Evolutionary conservation across 2,888 invertebrate genomes (phyloP), one percentile per base, ranked within the genome.

Genomic region (Calameuta pallipes): DNA sequence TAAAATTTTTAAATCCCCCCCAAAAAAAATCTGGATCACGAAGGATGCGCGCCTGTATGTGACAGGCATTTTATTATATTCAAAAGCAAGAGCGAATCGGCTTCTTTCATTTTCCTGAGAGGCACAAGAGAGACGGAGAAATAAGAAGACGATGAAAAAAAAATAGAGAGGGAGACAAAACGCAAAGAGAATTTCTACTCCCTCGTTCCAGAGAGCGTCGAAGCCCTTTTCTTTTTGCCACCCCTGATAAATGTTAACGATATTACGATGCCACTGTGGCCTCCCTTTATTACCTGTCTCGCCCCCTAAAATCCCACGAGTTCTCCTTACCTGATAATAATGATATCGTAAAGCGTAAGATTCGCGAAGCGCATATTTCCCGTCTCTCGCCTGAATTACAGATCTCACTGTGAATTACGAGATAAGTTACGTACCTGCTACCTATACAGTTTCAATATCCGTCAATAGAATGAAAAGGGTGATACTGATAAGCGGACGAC

Each of bases 31-130:
- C 78, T 80, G 78, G 73, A 78, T 78, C 79, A 75, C 77, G 70
- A 69, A 79, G 78, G 78, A 82, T 56, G 2, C 9, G 56, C 56
- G 23, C 1, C 76, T 78, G 37, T 70, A 70, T 73, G 37, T 69
- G 69, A 56, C 56, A 56, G 56, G 9, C 56, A 56, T 56, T 56
- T 56, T 23, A 56, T 56, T 56, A 56, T 2, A 56, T 23, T 23
- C 23, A 23, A 56, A 80, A 79, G 80, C 79, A 80, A 77, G 78
- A 71, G 69, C 56, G 76, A 73, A 76, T 78, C 77, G 79, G 76
- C 78, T 56, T 79, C 79, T 79, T 80, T 80, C 70, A 79, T 71
- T 79, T 79, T 80, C 77, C 78, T 79, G 76, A 76, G 76, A 76
- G 74, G 77, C 79, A 77, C 37, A 71, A 78, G 75, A 68, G 36